Percentiles rank a stretch among this genome's conserved stretches.
Evolutionary conservation across 2,888 invertebrate species (phyloP).

Genomic region (Drosophila ezoana): DNA sequence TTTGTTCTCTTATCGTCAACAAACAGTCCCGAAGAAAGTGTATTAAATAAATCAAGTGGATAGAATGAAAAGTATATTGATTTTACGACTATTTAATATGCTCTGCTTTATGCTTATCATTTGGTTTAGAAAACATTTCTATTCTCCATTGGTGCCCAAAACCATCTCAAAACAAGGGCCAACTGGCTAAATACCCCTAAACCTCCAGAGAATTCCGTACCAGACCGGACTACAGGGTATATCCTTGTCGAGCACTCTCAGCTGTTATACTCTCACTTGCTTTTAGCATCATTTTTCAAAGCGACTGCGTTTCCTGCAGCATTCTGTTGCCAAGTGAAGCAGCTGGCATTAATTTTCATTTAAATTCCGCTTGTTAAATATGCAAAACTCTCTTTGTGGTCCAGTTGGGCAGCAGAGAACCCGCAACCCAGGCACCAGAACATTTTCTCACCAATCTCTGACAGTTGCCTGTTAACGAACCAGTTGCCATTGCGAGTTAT

Average conservation of each 20-base stretch:
- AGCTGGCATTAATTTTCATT: conserved; percentile 72
- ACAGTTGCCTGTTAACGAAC: conserved; percentile 42
- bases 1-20: too few relatives aligned
- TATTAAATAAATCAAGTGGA: too few relatives aligned
- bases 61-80: too few relatives aligned
- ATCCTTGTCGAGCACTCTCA: background rate
- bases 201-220: too few relatives aligned
- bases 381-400: conserved; percentile 52
- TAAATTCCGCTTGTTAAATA: conserved; percentile 66
- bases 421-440: background rate
- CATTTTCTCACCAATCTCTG: conserved; percentile 12
- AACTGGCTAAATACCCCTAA: too few relatives aligned
- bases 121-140: too few relatives aligned
- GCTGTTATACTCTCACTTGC: background rate
- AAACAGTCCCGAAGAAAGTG: too few relatives aligned
- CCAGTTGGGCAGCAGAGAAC: conserved; percentile 1
- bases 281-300: conserved; percentile 21
- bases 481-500: conserved; percentile 52
- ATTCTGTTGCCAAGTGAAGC: conserved; percentile 31
- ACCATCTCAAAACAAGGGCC: too few relatives aligned
- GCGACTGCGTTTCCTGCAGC: conserved; percentile 19
- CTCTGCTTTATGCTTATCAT: too few relatives aligned
- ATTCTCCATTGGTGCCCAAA: too few relatives aligned
- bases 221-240: background rate
- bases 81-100: too few relatives aligned